A percentile compares a stretch with the other conserved stretches of the same genome.
phyloP scores from a whole-genome alignment of 2,888 invertebrate species.

The Xestia rhomboidea region DNA sequence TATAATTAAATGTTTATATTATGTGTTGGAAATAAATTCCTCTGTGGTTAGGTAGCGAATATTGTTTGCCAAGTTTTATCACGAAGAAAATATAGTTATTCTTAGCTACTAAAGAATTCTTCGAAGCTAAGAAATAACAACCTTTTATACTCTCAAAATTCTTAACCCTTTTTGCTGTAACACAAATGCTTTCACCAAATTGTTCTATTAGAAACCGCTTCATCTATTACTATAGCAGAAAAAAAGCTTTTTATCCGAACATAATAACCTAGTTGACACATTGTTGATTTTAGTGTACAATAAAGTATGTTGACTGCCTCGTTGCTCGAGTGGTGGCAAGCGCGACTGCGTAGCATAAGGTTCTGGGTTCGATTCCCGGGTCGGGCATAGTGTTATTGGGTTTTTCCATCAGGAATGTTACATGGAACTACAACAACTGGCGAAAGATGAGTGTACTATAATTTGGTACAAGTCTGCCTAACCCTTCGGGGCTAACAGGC shows the following conservation, averaged over 20 bases:
- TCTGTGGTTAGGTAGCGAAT: slow-evolving; percentile 13
- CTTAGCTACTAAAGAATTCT: not conserved
- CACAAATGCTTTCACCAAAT: slow-evolving; percentile 14
- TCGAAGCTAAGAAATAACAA: slow-evolving; percentile 7
- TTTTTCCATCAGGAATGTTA: not conserved
- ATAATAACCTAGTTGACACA: not conserved
- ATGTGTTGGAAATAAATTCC: slow-evolving; percentile 37
- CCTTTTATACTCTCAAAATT: slow-evolving; percentile 15
- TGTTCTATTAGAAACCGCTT: slow-evolving; percentile 6
- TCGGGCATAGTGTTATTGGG: not conserved
- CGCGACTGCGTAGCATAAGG: not conserved
- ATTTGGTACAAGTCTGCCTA: too few species aligned
- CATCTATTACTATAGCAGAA: not conserved
- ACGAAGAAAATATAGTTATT: slow-evolving; percentile 9
- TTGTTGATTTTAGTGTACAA: not conserved
- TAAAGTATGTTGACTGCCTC: not conserved
- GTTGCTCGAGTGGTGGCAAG: too few species aligned
- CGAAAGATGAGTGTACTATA: too few species aligned
- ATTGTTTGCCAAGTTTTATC: slow-evolving; percentile 22
- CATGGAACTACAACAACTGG: not conserved
- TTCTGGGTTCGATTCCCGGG: not conserved
- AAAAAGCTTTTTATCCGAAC: slow-evolving; percentile 1
- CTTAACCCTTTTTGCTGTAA: slow-evolving; percentile 18
- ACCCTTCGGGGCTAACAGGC: too few species aligned
- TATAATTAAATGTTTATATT: slow-evolving; percentile 48